These are phyloP conservation scores for Triplophysa tibetana DNA, from an alignment of 2,113 vertebrate species.

Conservation along the genomic window DNA sequence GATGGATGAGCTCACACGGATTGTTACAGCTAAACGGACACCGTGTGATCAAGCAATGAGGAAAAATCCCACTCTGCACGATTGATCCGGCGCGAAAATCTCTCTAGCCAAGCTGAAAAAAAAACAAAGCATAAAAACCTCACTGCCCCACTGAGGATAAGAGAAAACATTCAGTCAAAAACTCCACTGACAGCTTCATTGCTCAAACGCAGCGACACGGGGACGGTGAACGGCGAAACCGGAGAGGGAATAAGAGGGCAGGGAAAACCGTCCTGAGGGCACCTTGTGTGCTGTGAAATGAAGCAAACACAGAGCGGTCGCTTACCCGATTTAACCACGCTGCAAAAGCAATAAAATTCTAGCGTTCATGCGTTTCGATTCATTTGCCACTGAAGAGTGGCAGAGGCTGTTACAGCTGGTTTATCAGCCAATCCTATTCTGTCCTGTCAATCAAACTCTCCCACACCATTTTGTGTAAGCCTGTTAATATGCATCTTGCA, in stretches of 20 bases:
- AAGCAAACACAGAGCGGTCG: constrained; percentile 15
- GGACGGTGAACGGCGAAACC: constrained; percentile 22
- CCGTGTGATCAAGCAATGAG: constrained; percentile 29
- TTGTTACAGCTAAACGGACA: constrained; percentile 29
- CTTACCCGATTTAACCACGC: constrained; percentile 9
- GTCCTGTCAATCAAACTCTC: constrained; percentile 50
- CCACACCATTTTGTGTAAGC: constrained; percentile 41
- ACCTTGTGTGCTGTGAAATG: constrained; percentile 37
- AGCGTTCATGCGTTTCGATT: constrained; percentile 44
- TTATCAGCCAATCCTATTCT: constrained; percentile 39
- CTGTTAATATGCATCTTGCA: constrained; percentile 14
- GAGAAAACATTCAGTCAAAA: constrained; percentile 37
- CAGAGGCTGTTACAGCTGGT: constrained; percentile 39
- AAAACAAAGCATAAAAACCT: constrained; percentile 48
- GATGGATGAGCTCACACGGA: constrained; percentile 18
- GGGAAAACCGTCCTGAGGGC: constrained; percentile 5
- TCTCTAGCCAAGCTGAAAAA: constrained; percentile 36
- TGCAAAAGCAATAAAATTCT: constrained; percentile 45
- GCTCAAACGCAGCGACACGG: constrained; percentile 25
- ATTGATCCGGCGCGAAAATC: background rate
- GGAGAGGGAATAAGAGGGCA: constrained; percentile 30
- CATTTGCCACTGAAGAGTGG: constrained; percentile 38
- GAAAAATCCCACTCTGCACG: constrained; percentile 9
- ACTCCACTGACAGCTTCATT: constrained; percentile 36
- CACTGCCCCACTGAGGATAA: constrained; percentile 24